Evolutionary conservation across 2,113 vertebrate species (phyloP), one percentile per base, ranked within the genome.

Genomic region (Cavia porcellus): DNA sequence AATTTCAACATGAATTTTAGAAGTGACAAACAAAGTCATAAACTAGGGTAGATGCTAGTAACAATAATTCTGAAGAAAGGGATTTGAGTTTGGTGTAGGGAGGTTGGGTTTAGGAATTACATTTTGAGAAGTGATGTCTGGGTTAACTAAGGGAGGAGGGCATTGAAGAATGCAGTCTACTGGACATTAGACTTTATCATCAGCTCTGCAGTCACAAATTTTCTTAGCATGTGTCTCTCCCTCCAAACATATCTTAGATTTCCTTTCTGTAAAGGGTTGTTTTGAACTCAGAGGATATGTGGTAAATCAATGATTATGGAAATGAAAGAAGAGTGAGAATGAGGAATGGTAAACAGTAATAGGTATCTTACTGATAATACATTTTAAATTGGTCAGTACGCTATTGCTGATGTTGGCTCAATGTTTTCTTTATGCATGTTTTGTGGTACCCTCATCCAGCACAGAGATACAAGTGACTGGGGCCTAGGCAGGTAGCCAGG

Each of bases 381-480:
- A 14, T 75, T 75, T 45, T 45, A 75, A 45, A 2, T 45, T 75
- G 57, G 3, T 13, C 25, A 35, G 85, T 17, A 42, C 12, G 3
- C 28, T 47, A 25, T 57, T 47, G 42, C 24, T 42, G 8, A 19
- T 81, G 11, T 52, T 75, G 32, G 70, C 70, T 55, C 24, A 28
- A 17, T 66, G 24, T 83, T 24, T 59, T 50, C 80, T 86, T n/a
- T 7, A 9, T 45, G 52, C 20, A 9, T 14, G 1, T 57, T n/a
- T 30, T 15, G 62, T 47, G 2, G 11, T 30, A 50, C 4, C 52
- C 47, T 66, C 11, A 50, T 52, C 0, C 0, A 42, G 7, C 50
- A 66, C 35, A 57, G 61, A 75, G 15, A 70, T 20, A 50, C 7
- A 8, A 11, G 70, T 12, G 32, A 28, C 2, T 13, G 4, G 30